Evolutionary conservation across 2,888 invertebrate genomes (phyloP), one percentile per base, ranked within the genome.

Genomic region (Bimastos eiseni): DNA sequence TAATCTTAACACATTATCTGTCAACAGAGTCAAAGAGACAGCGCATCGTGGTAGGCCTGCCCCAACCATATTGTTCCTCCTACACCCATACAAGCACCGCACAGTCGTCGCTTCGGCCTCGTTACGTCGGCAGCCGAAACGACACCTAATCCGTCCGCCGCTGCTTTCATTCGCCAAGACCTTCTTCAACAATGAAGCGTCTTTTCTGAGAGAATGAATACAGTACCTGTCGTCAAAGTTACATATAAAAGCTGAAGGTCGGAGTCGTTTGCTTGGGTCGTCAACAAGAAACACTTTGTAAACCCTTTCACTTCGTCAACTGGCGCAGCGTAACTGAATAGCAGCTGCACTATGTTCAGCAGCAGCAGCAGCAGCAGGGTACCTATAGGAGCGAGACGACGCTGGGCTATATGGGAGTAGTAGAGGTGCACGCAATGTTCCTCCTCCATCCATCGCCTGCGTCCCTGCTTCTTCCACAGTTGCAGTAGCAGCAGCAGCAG

Each of bases 361-460:
- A 41, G 70, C 30, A 8, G 70, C 17, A 30, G 70, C 70, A 0
- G 17, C 19, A 17, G 44, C 6, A 15, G 49, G 5, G 49, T 70
- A 70, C 70, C 70, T 70, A 55, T 44, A 49, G 4, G 19, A 49
- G n/a, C n/a, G 24, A 19, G 44, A 44, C 49, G 49, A 49, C 24
- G 70, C 70, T 70, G 70, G 70, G 70, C n/a, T 70, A n/a, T 11
- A 70, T 1, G 8, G 30, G 4, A 55, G 55, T 3, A 55, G 70
- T n/a, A 70, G 70, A 70, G 70, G 70, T 70, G 70, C 70, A n/a
- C n/a, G 70, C 70, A n/a, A 70, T 70, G 70, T 70, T 70, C 70
- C n/a, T 44, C 17, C 44, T 70, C 30, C 70, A 70, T 70, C 70
- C 70, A 70, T 70, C 70, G 70, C 70, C 70, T 4, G 70, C 70